Evolutionary conservation across 64 coral and sea anemone genomes (phyloP).

Genomic region (Cladopsammia gracilis): DNA sequence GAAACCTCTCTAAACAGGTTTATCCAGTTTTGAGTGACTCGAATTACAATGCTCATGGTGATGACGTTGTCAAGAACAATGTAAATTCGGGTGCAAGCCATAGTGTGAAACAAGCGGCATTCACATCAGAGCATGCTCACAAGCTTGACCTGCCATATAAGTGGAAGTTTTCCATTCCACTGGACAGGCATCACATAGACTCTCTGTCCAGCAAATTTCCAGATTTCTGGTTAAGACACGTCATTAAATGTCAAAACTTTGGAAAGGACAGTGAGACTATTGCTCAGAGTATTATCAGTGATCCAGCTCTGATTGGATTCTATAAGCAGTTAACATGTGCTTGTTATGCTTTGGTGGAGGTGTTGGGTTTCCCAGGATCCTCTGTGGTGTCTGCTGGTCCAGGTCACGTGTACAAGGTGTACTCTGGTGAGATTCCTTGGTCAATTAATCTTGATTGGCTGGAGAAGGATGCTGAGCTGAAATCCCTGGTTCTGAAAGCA

Average conservation of each 20-base stretch:
- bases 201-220: constrained; percentile 73
- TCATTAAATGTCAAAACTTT: constrained; percentile 56
- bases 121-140: constrained; percentile 62
- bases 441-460: constrained; percentile 91
- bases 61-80: neutral
- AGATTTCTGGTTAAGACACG: constrained; percentile 67
- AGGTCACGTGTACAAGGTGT: constrained; percentile 75
- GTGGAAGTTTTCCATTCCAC: constrained; percentile 76
- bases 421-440: constrained; percentile 85
- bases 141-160: constrained; percentile 67
- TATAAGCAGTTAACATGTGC: constrained; percentile 69
- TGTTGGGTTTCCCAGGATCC: constrained; percentile 87
- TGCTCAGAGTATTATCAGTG: constrained; percentile 14
- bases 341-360: constrained; percentile 86
- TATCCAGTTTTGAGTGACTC: neutral
- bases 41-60: neutral
- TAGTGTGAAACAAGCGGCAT: neutral
- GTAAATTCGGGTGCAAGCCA: neutral
- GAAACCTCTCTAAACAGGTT: neutral
- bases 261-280: constrained; percentile 23
- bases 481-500: constrained; percentile 84
- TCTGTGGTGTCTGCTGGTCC: constrained; percentile 78
- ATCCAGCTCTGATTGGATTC: constrained; percentile 21
- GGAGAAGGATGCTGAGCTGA: constrained; percentile 59
- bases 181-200: constrained; percentile 45